Percentiles rank a stretch among this genome's conserved stretches.
Conservation (phyloP, 2,888 invertebrate genomes). For the Machimus atricapillus region DNA sequence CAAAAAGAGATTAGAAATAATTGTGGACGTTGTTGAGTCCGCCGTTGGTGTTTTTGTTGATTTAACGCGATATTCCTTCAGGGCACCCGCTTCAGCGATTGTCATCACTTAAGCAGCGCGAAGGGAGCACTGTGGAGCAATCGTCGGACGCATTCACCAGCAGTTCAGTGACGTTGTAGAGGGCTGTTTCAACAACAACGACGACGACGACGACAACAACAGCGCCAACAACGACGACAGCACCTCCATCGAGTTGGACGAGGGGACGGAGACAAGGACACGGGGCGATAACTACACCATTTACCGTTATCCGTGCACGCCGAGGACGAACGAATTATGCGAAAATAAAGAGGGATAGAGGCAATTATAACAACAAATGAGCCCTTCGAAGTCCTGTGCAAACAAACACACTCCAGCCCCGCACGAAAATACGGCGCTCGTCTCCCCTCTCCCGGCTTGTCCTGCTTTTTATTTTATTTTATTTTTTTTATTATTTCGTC, state of each 20-base stretch:
- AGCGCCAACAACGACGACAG: background rate
- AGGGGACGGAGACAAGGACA: background rate
- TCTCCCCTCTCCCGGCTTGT: background rate
- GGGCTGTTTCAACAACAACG: background rate
- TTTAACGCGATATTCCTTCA: background rate
- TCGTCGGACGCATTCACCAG: background rate
- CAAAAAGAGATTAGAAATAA: background rate
- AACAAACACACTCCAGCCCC: background rate
- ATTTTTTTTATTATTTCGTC: background rate
- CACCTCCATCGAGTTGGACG: background rate
- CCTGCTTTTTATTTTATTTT: background rate
- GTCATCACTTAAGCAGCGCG: background rate
- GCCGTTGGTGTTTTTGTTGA: background rate
- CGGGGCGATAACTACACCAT: background rate
- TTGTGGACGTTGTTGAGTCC: background rate
- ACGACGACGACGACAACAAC: background rate
- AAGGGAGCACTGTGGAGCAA: background rate
- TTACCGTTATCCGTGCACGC: background rate
- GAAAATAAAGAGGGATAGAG: conserved; percentile 4
- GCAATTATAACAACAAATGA: conserved; percentile 16
- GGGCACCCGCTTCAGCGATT: background rate
- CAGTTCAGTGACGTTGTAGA: background rate
- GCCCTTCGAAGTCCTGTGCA: background rate
- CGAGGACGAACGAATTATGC: background rate
- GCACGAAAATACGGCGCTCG: background rate